Evolutionary conservation across 1,140 invertebrate genomes (phyloP).

Genomic region (Chelonus insularis): DNA sequence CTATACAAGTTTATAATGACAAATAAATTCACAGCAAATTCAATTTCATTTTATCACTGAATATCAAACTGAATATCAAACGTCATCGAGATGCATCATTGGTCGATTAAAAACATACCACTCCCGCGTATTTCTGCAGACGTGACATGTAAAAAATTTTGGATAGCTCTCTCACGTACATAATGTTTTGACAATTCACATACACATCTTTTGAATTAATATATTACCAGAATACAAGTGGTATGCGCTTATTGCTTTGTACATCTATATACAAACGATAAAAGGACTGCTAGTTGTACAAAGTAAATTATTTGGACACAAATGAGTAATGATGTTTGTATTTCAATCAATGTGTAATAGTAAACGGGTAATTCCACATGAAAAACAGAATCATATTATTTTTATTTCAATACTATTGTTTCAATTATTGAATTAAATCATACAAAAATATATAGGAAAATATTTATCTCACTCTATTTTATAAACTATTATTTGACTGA

Average conservation of each 20-base stretch:
- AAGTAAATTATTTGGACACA: background rate
- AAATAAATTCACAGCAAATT: background rate
- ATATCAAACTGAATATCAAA: no score
- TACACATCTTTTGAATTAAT: background rate
- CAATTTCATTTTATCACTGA: background rate
- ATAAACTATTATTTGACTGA: no score
- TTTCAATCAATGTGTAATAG: slow-evolving; percentile 17
- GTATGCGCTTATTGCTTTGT: slow-evolving; percentile 50
- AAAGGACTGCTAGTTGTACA: slow-evolving; percentile 9
- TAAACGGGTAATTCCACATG: no score
- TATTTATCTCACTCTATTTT: no score
- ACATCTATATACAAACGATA: slow-evolving; percentile 46
- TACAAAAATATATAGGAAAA: no score
- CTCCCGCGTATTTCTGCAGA: background rate
- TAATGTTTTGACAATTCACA: background rate
- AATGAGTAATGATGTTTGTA: slow-evolving; percentile 14
- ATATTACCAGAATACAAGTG: slow-evolving; percentile 39
- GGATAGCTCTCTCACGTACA: background rate
- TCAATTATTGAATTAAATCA: no score
- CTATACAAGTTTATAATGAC: background rate
- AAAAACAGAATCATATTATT: no score
- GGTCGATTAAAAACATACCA: background rate
- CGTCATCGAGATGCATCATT: no score
- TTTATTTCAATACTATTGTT: no score
- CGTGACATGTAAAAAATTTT: background rate